These are phyloP conservation scores for Pseudomyrmex pallidus DNA, from an alignment of 1,140 invertebrate species.

Conservation along the genomic window DNA sequence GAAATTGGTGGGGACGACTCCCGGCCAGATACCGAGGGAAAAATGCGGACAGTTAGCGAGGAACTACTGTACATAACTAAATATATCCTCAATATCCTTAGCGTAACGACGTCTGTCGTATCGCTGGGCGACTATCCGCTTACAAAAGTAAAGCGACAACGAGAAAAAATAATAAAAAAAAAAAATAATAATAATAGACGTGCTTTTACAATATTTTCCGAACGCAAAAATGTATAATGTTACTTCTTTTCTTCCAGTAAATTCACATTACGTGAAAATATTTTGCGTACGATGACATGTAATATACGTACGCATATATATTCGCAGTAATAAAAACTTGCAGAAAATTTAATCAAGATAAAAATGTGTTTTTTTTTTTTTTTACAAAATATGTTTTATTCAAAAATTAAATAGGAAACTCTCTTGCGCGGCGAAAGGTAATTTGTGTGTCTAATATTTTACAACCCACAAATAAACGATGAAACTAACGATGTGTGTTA, in stretches of 20 bases:
- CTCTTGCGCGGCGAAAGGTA: background rate
- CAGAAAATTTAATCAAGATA: background rate
- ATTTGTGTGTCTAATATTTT: background rate
- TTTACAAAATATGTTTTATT: background rate
- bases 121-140: too few relatives aligned
- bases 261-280: background rate
- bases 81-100: too few relatives aligned
- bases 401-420: constrained; percentile 4
- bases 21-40: too few relatives aligned
- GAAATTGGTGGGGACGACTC: too few relatives aligned
- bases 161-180: background rate
- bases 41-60: too few relatives aligned
- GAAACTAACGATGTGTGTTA: background rate
- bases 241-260: background rate
- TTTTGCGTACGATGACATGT: background rate
- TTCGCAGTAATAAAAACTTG: background rate
- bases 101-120: too few relatives aligned
- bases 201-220: background rate
- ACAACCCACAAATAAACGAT: background rate
- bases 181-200: background rate
- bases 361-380: background rate
- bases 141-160: too few relatives aligned
- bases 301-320: background rate
- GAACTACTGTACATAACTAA: too few relatives aligned
- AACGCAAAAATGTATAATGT: background rate